Conservation (phyloP, 1,140 invertebrate species). For the Drosophila mauritiana region DNA sequence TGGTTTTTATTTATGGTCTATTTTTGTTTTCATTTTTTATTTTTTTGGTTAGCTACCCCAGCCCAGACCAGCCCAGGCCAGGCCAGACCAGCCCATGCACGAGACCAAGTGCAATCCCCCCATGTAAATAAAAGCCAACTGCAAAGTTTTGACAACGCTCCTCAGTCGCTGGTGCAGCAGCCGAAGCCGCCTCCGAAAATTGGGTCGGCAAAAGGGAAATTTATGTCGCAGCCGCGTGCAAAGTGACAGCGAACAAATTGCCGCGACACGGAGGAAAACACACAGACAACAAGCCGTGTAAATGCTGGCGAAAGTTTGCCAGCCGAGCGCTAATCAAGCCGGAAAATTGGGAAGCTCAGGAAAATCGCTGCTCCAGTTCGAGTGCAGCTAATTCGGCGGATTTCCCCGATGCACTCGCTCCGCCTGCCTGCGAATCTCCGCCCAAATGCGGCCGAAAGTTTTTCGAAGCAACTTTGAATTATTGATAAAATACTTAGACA, state of each 20-base stretch:
- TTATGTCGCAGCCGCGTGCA: constrained; percentile 81
- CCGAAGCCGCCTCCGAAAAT: constrained; percentile 60
- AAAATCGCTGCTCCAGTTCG: constrained; percentile 4
- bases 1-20: constrained; percentile 80
- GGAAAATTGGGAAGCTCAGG: constrained; percentile 1
- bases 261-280: constrained; percentile 49
- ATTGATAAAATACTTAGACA: constrained; percentile 68
- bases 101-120: not conserved
- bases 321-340: constrained; percentile 51
- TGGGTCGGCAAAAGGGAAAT: constrained; percentile 80
- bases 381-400: constrained; percentile 42
- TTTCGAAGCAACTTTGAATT: constrained; percentile 53
- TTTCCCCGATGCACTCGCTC: constrained; percentile 14
- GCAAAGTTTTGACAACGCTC: constrained; percentile 80
- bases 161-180: constrained; percentile 59
- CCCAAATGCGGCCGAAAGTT: constrained; percentile 49
- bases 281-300: constrained; percentile 50
- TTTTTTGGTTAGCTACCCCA: constrained; percentile 71
- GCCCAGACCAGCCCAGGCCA: not conserved
- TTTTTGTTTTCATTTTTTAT: constrained; percentile 77
- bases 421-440: constrained; percentile 15
- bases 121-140: constrained; percentile 81
- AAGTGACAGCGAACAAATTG: constrained; percentile 82
- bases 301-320: constrained; percentile 25
- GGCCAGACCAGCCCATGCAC: not conserved